Evolutionary conservation across 2,797 vertebrate species (phyloP).

Genomic region (Hephaestus fuliginosus): DNA sequence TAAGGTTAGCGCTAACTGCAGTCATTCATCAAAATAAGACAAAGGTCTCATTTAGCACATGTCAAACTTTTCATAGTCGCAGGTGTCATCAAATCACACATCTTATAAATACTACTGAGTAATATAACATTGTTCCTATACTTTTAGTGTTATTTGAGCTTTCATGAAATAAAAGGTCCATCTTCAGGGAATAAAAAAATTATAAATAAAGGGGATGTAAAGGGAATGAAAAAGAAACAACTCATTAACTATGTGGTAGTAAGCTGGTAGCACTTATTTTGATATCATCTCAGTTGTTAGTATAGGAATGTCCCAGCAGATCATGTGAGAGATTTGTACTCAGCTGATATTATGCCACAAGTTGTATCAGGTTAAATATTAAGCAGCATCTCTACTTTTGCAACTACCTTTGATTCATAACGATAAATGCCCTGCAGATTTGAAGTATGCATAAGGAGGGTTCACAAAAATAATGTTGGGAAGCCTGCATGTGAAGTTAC

Average conservation of each 20-base stretch:
- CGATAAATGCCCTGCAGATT: constrained; percentile 1
- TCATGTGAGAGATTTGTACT: neutral
- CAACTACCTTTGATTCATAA: constrained; percentile 6
- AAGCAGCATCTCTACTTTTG: neutral
- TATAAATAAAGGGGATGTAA: neutral
- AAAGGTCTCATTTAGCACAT: neutral
- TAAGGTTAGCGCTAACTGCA: neutral
- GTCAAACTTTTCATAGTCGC: neutral
- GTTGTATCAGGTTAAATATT: neutral
- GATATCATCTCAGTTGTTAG: neutral
- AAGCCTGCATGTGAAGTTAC: constrained; percentile 5
- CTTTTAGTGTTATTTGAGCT: neutral
- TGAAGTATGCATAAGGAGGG: neutral
- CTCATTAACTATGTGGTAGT: neutral
- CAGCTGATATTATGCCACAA: neutral
- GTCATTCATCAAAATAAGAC: neutral
- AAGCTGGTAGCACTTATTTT: neutral
- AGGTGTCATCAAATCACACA: neutral
- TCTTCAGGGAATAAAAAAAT: neutral
- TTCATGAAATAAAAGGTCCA: neutral
- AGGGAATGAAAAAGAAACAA: neutral
- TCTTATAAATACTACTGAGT: neutral
- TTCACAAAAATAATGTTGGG: constrained; percentile 5
- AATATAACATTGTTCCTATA: neutral
- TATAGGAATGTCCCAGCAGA: neutral